Base-by-base conservation (phyloP, 2,797 vertebrate genomes). In the Cryptoprocta ferox region DNA sequence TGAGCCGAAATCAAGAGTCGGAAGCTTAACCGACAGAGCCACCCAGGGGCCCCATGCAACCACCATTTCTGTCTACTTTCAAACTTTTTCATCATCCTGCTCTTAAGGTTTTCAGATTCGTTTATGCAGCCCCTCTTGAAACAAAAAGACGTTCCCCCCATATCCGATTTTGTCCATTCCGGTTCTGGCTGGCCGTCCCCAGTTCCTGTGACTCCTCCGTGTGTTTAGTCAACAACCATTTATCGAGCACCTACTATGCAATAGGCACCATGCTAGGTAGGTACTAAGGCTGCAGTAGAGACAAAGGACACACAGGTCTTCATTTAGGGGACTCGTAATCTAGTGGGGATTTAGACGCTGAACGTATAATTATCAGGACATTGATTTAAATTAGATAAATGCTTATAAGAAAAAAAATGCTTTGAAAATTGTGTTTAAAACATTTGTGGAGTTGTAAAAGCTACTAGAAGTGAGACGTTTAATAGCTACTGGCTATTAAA, bases 371-470 rank as follows among this genome's bases (percentile, higher is more conserved):
- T 91, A 39, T 32, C 42, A 88, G 83, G 82, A 93, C 78, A 48
- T 30, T 71, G 15, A 86, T 30, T 81, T 87, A 75, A 83, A 53
- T 71, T 19, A 56, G 59, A 66, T 45, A 42, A 30, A 53, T 61
- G 19, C 26, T 79, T 75, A 9, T 78, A 32, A 37, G 50, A 28
- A 61, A 53, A 53, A 56, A 71, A 63, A n/a, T 26, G 16, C 28
- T 89, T 78, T n/a, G 50, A 70, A 87, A 89, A 65, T 63, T n/a
- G 37, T 81, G n/a, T 91, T 79, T 37, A 79, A 71, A 86, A 81
- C 39, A 45, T 61, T 75, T 90, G 26, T 56, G 21, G 63, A 63
- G 15, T 71, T 84, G 80, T 28, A 56, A 84, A 79, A 87, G 48
- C 68, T 68, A 21, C 88, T 48, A 42, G 39, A 82, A 89, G 42